Evolutionary conservation across 92 coral and sea anemone genomes (phyloP).

Genomic region (Bergia puertoricense): DNA sequence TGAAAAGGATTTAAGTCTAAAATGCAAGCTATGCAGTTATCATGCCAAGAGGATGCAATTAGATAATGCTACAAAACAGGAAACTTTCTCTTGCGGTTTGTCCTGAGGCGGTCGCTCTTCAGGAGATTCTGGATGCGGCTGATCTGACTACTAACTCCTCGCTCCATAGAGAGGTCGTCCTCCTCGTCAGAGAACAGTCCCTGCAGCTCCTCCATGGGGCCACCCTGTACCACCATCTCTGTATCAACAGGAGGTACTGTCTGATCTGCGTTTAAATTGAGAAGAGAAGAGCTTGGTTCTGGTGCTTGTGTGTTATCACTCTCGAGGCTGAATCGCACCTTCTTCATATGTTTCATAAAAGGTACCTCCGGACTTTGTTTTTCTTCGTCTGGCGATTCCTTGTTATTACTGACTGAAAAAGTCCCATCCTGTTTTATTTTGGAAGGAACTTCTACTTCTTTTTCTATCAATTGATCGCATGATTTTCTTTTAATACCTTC

Average conservation of each 20-base stretch:
- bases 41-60: background rate
- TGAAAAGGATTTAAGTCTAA: no score
- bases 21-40: no score
- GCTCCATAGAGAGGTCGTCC: conserved; percentile 47
- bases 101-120: conserved; percentile 74
- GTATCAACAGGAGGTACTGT: background rate
- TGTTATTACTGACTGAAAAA: background rate
- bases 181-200: conserved; percentile 79
- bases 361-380: background rate
- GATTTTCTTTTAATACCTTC: background rate
- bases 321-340: conserved; percentile 44
- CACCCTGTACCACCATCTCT: background rate
- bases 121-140: conserved; percentile 73
- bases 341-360: background rate
- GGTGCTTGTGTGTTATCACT: background rate
- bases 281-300: background rate
- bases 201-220: conserved; percentile 25
- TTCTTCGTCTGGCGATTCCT: background rate
- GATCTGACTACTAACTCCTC: conserved; percentile 73
- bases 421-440: background rate
- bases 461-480: background rate
- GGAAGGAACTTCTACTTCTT: background rate
- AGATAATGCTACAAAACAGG: conserved; percentile 9
- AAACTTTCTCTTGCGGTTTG: conserved; percentile 69
- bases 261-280: background rate